These are phyloP conservation scores for Hephaestus fuliginosus DNA, from an alignment of 2,797 vertebrate genomes.

Conservation along the genomic window DNA sequence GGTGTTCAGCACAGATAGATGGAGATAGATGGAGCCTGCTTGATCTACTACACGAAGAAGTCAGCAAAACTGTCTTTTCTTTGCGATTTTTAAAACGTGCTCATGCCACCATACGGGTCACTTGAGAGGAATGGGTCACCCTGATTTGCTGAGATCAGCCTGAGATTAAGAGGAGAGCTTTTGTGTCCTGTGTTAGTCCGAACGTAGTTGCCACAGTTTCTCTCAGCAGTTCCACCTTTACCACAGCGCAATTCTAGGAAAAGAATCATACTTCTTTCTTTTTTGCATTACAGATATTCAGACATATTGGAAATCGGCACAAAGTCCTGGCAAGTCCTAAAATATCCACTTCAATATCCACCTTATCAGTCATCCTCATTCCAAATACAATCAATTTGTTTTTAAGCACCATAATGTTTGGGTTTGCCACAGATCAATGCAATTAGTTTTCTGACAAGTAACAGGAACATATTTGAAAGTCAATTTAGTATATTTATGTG, in stretches of 20 bases:
- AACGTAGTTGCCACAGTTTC: neutral
- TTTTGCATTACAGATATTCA: neutral
- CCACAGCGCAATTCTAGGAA: neutral
- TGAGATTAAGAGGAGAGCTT: constrained; percentile 1
- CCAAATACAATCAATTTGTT: constrained; percentile 12
- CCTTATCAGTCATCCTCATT: neutral
- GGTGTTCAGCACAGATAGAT: neutral
- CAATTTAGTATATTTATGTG: constrained; percentile 39
- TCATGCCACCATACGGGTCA: neutral
- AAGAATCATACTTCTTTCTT: neutral
- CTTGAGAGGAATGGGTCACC: neutral
- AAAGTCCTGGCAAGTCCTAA: neutral
- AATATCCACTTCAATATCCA: neutral
- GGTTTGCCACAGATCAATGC: constrained; percentile 33
- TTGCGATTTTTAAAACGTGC: neutral
- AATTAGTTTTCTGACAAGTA: constrained; percentile 51
- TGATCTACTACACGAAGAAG: neutral
- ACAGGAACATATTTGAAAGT: constrained; percentile 48
- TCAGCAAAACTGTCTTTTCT: neutral
- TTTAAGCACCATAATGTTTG: neutral
- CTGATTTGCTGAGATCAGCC: constrained; percentile 1
- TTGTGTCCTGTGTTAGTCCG: neutral
- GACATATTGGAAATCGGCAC: constrained; percentile 8
- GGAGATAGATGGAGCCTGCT: neutral
- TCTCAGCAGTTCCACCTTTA: neutral